Evolutionary conservation across 2,113 vertebrate species (phyloP).

Genomic region (Pseudonaja textilis): DNA sequence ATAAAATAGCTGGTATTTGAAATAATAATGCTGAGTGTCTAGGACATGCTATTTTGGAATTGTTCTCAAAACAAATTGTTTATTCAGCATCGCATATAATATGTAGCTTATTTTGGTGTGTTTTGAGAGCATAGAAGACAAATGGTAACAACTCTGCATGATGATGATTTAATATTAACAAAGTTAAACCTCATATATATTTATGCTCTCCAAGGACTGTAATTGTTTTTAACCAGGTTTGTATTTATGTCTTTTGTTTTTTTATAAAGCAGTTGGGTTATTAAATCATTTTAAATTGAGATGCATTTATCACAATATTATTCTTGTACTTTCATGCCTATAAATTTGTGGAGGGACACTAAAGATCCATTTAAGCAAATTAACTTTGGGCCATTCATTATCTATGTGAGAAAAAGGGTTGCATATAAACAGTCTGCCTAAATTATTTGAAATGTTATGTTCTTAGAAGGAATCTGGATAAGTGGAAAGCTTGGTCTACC

Average conservation of each 20-base stretch:
- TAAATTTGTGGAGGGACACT: slow-evolving; percentile 37
- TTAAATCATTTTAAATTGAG: slow-evolving; percentile 43
- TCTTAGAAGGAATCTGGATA: not conserved
- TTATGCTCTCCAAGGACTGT: slow-evolving; percentile 23
- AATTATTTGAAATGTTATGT: not conserved
- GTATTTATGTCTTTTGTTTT: slow-evolving; percentile 33
- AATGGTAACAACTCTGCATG: slow-evolving; percentile 11
- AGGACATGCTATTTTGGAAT: not conserved
- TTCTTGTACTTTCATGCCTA: slow-evolving; percentile 29
- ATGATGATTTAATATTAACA: slow-evolving; percentile 29
- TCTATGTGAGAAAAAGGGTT: not conserved
- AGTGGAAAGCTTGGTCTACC: not conserved
- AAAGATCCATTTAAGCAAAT: slow-evolving; percentile 26
- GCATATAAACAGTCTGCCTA: not conserved
- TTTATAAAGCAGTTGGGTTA: slow-evolving; percentile 29
- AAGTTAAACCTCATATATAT: slow-evolving; percentile 46
- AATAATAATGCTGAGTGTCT: not conserved
- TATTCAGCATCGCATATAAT: not conserved
- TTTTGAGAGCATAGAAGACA: slow-evolving; percentile 12
- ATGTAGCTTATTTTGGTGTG: not conserved
- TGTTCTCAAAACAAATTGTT: not conserved
- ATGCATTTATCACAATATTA: slow-evolving; percentile 39
- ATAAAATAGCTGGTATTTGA: not conserved
- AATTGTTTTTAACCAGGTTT: slow-evolving; percentile 25
- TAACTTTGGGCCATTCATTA: slow-evolving; percentile 36